Evolutionary conservation across 2,797 vertebrate species (phyloP), one percentile per base, ranked within the genome.

Genomic region (Capromys pilorides): DNA sequence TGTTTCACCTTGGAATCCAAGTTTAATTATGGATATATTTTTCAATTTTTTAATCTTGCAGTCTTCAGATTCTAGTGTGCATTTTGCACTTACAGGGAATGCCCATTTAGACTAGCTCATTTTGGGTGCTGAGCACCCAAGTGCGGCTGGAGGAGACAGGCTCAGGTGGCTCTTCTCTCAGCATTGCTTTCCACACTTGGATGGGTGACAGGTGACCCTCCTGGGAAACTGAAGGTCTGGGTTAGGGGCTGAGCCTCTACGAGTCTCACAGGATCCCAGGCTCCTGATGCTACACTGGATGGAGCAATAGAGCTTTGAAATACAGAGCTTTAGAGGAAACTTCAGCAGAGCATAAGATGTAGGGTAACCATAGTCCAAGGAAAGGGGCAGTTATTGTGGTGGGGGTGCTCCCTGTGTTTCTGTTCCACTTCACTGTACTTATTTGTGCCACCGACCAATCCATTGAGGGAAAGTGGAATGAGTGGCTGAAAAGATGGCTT

Each of bases 281-380:
- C n/a, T 21, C 19, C 36, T 51, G 26, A 19, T 19, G 22, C 28
- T 89, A 24, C 69, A 79, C 93, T 89, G 7, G 11, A 14, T 62
- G 66, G n/a, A 79, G 19, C 83, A 83, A 33, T 24, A n/a, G 28
- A 59, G 51, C 77, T 67, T 86, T 78, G 57, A 87, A 93, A 96
- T 93, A 10, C 11, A 66, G 54, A 45, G 45, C 36, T 91, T 86
- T 67, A 39, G 64, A 16, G 22, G 39, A 57, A 28, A 75, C 36
- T 88, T 90, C 41, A 71, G 39, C 5, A 24, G 41, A 69, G 5
- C 1, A 3, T 14, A 49, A 45, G 9, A 12, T 19, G 31, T 59
- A 6, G 62, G 14, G 19, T 18, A 45, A 36, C 39, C 7, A 4
- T 5, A 12, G 18, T 5, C 11, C 22, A 26, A 80, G 12, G 36